Evolutionary conservation across 2,797 vertebrate genomes (phyloP), one percentile per base, ranked within the genome.

Genomic region (Odontamblyopus lacepedii): DNA sequence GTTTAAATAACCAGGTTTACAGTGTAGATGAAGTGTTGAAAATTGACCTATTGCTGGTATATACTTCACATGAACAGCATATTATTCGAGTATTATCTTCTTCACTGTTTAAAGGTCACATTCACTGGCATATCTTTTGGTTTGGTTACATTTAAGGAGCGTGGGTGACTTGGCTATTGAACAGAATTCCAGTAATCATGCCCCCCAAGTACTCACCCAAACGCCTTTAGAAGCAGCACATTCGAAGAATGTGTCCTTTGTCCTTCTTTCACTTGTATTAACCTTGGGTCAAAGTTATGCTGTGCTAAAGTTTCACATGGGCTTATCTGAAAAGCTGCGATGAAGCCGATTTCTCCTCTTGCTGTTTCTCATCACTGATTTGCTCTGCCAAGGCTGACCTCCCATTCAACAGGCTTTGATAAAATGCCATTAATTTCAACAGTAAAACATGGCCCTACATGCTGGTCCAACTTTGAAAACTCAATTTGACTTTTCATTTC

Each of bases 351-450:
- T 38, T 35, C 61, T 63, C 19, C 61, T 38, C 16, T 63, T 19
- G 30, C 61, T 38, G 60, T 11, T 16, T 13, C 29, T 29, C 23
- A 11, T 30, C 13, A 67, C 9, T 0, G 6, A 61, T 19, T 32
- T 68, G 76, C 18, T 51, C 62, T 15, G 0, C 72, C 85, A 79
- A 78, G 83, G 79, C 56, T 57, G 15, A 18, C 26, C 12, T 71
- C 32, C 27, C 63, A 64, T 79, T 83, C 61, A 75, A 3, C 2
- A 26, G 60, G 23, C 26, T 4, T 67, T 1, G 8, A 35, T 15
- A 78, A 27, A 69, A 77, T 70, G 73, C 75, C 38, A 67, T 4
- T 74, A 23, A 74, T 75, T 86, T 26, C 32, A 74, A 78, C 26
- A 4, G 3, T 6, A 35, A 53, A 72, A 70, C 35, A 64, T 15